Evolutionary conservation across 2,797 vertebrate species (phyloP).

Genomic region (Caiman crocodilus): DNA sequence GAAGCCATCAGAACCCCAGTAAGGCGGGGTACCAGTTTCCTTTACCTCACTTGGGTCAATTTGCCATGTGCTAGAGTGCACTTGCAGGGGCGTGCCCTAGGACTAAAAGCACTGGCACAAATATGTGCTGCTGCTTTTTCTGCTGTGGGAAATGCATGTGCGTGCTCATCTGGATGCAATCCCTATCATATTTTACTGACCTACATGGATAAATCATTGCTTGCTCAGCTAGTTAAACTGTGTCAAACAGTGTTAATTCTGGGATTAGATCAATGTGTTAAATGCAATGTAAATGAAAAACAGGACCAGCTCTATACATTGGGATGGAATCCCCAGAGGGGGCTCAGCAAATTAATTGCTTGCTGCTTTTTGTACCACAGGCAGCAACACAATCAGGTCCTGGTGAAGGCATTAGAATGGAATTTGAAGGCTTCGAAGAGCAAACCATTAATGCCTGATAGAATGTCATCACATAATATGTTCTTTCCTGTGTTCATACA

Average conservation of each 20-base stretch:
- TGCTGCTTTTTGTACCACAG: background rate
- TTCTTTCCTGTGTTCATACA: background rate
- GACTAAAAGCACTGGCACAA: no score
- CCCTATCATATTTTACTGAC: background rate
- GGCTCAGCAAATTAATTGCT: background rate
- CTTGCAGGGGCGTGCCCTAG: no score
- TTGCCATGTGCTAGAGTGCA: background rate
- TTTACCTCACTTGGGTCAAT: background rate
- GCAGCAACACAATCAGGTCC: background rate
- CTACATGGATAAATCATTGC: background rate
- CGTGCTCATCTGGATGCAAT: background rate
- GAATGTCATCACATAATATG: background rate
- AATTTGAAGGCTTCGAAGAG: background rate
- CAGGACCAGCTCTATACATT: background rate
- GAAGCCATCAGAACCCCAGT: no score
- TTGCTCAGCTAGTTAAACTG: background rate
- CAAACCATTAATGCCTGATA: background rate
- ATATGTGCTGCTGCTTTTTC: no score
- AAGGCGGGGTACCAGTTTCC: no score
- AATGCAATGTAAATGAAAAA: background rate
- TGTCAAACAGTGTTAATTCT: accelerated
- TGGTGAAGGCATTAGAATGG: background rate
- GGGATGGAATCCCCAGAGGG: background rate
- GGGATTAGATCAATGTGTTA: background rate
- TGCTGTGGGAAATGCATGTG: background rate